These are phyloP conservation scores for Drosophila ananassae DNA, from an alignment of 1,140 invertebrate genomes.

Conservation along the genomic window DNA sequence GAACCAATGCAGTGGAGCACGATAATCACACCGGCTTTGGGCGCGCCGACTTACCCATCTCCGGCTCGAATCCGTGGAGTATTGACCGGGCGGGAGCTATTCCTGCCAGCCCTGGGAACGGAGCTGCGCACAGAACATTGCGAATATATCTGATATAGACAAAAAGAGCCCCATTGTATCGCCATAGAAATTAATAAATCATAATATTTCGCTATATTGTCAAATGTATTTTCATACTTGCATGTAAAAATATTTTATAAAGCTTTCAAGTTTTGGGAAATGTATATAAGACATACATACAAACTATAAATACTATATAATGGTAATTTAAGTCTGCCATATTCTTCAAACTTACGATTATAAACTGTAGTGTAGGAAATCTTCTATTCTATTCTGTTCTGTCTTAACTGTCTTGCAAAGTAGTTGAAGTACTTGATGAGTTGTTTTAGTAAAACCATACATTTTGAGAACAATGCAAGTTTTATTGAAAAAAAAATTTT, in stretches of 20 bases:
- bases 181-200: conserved; percentile 84
- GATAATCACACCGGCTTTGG: conserved; percentile 85
- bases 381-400: conserved; percentile 40
- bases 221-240: conserved; percentile 83
- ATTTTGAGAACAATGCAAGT: conserved; percentile 45
- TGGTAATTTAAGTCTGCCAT: conserved; percentile 34
- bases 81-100: conserved; percentile 79
- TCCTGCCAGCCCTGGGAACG: conserved; percentile 84
- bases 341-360: conserved; percentile 37
- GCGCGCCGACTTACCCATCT: conserved; percentile 86
- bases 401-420: conserved; percentile 47
- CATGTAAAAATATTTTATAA: conserved; percentile 81
- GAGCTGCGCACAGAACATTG: conserved; percentile 87
- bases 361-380: conserved; percentile 47
- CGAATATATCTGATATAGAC: conserved; percentile 88
- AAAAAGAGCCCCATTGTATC: conserved; percentile 92
- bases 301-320: conserved; percentile 39
- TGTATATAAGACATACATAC: conserved; percentile 62
- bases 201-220: conserved; percentile 77
- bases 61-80: conserved; percentile 86
- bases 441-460: conserved; percentile 44
- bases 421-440: conserved; percentile 45
- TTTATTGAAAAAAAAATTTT: conserved; percentile 20
- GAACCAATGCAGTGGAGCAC: conserved; percentile 86
- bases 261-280: conserved; percentile 78